Percentiles rank a stretch among this genome's conserved stretches.
Conservation (phyloP, 2,888 invertebrate genomes). For the Hyppa rectilinea region DNA sequence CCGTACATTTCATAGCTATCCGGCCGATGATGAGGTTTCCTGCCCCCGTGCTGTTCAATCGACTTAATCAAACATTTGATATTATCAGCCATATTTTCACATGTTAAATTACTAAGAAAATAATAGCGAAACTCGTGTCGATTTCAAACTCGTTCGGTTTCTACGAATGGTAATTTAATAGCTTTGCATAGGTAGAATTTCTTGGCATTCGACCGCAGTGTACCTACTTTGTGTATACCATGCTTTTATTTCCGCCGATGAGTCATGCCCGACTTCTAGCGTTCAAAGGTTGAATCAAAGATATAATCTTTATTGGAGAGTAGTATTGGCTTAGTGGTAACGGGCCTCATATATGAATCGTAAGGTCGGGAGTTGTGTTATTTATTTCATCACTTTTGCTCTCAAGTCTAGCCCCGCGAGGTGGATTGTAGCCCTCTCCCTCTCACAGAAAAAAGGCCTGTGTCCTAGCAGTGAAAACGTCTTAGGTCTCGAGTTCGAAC, state of each 20-base stretch:
- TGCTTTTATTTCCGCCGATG: constrained; percentile 34
- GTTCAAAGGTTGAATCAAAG: constrained; percentile 18
- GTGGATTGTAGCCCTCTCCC: no score
- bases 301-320: constrained; percentile 41
- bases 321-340: no score
- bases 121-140: constrained; percentile 51
- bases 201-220: constrained; percentile 42
- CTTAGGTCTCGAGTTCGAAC: no score
- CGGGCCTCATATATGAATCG: no score
- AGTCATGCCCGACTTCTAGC: constrained; percentile 27
- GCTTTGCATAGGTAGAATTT: constrained; percentile 23
- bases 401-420: no score
- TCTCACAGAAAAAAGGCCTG: no score
- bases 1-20: constrained; percentile 70
- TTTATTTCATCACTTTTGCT: no score
- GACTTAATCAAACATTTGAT: constrained; percentile 84
- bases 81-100: constrained; percentile 74
- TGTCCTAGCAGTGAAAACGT: no score
- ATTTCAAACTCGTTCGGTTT: constrained; percentile 50
- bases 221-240: constrained; percentile 12
- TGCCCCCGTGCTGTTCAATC: constrained; percentile 77
- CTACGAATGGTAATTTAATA: constrained; percentile 47
- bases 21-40: constrained; percentile 79
- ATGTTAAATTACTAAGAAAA: constrained; percentile 64
- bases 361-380: no score